Percentiles rank a stretch among this genome's conserved stretches.
These are phyloP conservation scores for Cliona cf. orientalis DNA, from an alignment of 37 sponge, comb jelly and placozoan species.

Conservation along the genomic window DNA sequence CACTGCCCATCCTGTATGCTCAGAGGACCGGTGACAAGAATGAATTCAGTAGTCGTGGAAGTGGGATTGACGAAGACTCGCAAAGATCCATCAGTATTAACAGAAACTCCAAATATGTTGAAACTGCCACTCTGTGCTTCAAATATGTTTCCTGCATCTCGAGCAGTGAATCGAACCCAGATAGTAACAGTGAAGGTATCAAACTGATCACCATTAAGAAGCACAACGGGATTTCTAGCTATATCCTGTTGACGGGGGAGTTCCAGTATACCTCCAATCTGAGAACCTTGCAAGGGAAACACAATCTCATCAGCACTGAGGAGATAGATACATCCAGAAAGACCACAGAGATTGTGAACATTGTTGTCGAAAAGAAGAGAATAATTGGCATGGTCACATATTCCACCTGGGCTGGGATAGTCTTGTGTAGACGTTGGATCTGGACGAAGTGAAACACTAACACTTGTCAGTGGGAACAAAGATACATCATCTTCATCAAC, in stretches of 20 bases:
- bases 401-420: conserved; percentile 65
- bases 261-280: conserved; percentile 2
- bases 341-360: conserved; percentile 45
- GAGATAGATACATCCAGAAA: conserved; percentile 30
- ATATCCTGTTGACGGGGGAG: neutral
- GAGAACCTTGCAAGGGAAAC: neutral
- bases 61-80: neutral
- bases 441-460: conserved; percentile 23
- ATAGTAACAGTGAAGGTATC: conserved; percentile 48
- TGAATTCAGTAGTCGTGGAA: neutral
- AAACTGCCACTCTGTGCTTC: conserved; percentile 11
- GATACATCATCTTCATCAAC: conserved; percentile 46
- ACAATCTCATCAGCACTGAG: conserved; percentile 10
- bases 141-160: conserved; percentile 5
- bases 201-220: conserved; percentile 12
- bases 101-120: conserved; percentile 13
- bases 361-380: conserved; percentile 50
- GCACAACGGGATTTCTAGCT: conserved; percentile 8
- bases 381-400: conserved; percentile 78
- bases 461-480: conserved; percentile 21
- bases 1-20: conserved; percentile 29
- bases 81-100: conserved; percentile 18
- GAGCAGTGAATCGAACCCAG: conserved; percentile 37
- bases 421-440: neutral
- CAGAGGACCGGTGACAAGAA: conserved; percentile 1